phyloP scores from a whole-genome alignment of 2,113 vertebrate genomes.

The Sceloporus undulatus region DNA sequence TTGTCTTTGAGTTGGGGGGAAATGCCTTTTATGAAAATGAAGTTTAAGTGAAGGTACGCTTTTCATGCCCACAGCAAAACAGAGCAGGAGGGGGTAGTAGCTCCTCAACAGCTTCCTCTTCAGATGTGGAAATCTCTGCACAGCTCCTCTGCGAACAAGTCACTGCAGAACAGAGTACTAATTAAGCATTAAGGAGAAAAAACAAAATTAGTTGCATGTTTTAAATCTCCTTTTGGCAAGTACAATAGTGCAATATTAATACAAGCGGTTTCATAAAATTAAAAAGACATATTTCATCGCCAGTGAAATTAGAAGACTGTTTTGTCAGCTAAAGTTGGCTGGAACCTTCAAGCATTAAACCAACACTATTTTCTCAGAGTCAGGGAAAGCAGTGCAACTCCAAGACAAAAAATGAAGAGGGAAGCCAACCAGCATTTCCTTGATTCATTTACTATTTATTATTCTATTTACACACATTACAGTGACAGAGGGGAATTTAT shows the following conservation, averaged over 20 bases:
- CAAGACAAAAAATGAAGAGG: neutral
- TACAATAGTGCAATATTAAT: slow-evolving; percentile 68
- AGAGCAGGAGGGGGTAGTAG: slow-evolving; percentile 32
- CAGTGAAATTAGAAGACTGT: slow-evolving; percentile 71
- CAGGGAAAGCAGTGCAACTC: slow-evolving; percentile 33
- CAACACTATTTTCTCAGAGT: slow-evolving; percentile 46
- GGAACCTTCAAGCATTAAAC: slow-evolving; percentile 59
- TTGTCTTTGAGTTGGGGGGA: neutral
- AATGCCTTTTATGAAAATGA: neutral
- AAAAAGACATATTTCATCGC: slow-evolving; percentile 68
- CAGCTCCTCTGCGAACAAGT: slow-evolving; percentile 49
- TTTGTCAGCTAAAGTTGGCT: slow-evolving; percentile 61
- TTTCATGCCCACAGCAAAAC: slow-evolving; percentile 61
- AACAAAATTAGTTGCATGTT: slow-evolving; percentile 66
- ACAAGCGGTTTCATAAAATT: slow-evolving; percentile 71
- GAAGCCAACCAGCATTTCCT: neutral
- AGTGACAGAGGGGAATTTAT: slow-evolving; percentile 4
- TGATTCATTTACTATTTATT: slow-evolving; percentile 58
- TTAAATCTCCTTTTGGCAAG: slow-evolving; percentile 71
- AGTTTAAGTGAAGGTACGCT: slow-evolving; percentile 50
- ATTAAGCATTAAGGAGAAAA: slow-evolving; percentile 68
- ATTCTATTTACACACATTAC: slow-evolving; percentile 44
- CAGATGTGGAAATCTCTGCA: slow-evolving; percentile 41
- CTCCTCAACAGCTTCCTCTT: slow-evolving; percentile 50
- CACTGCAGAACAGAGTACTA: slow-evolving; percentile 65